Percentiles rank a stretch among this genome's conserved stretches.
phyloP scores from a whole-genome alignment of 2,113 vertebrate genomes.

The Stegastes partitus region DNA sequence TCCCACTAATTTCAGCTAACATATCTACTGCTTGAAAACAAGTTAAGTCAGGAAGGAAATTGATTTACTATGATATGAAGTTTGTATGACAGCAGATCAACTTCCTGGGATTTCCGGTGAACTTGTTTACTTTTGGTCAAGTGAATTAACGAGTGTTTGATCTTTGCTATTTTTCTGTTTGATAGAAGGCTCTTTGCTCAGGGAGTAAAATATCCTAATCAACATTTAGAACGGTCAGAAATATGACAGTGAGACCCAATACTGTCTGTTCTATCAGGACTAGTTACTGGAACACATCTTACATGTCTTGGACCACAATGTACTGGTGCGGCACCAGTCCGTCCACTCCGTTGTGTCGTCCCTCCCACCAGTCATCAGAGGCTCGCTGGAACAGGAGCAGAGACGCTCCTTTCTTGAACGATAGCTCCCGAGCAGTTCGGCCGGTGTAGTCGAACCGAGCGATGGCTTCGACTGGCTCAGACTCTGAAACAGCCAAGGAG shows the following conservation, averaged over 20 bases:
- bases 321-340: conserved; percentile 97
- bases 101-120: conserved; percentile 60
- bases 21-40: neutral
- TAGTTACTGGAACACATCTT: conserved; percentile 68
- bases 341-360: conserved; percentile 91
- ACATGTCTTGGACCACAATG: conserved; percentile 95
- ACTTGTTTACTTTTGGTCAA: conserved; percentile 4
- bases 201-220: neutral
- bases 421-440: conserved; percentile 92
- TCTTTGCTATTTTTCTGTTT: conserved; percentile 10
- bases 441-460: conserved; percentile 96
- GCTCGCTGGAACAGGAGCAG: conserved; percentile 92
- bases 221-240: neutral
- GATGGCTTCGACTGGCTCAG: conserved; percentile 93
- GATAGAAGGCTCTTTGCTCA: neutral
- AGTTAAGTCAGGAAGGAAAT: conserved; percentile 14
- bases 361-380: conserved; percentile 98
- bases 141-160: neutral
- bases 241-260: too few relatives aligned
- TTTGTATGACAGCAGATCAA: neutral
- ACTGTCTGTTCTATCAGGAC: neutral
- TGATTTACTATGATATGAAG: neutral
- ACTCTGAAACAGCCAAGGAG: conserved; percentile 89
- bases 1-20: neutral
- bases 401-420: conserved; percentile 95